Percentiles rank a stretch among this genome's conserved stretches.
Evolutionary conservation across 2,797 vertebrate species (phyloP).

Genomic region (Tokudaia tokunoshimensis): DNA sequence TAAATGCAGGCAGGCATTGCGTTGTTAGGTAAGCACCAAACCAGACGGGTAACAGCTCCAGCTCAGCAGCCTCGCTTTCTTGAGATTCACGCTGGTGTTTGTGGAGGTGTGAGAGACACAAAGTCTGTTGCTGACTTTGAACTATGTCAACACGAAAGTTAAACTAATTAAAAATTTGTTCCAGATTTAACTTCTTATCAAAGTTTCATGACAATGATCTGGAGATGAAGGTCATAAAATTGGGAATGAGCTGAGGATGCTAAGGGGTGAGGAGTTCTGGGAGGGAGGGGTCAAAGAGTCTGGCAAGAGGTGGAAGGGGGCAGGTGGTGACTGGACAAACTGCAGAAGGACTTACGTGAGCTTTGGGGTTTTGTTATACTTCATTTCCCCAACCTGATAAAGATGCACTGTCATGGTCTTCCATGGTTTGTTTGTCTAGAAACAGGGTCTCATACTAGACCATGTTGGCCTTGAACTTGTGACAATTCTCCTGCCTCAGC

Average conservation of each 20-base stretch:
- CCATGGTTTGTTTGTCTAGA: background rate
- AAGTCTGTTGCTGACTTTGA: background rate
- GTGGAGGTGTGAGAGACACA: background rate
- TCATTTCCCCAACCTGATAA: background rate
- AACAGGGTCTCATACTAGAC: background rate
- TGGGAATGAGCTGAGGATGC: background rate
- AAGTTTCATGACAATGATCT: background rate
- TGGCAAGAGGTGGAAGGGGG: background rate
- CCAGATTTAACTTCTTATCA: background rate
- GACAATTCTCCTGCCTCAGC: background rate
- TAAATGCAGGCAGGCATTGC: background rate
- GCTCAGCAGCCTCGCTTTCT: background rate
- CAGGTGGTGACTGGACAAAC: too few relatives aligned
- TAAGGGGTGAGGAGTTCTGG: background rate
- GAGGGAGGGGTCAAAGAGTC: background rate
- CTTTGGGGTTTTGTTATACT: background rate
- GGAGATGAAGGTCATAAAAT: background rate
- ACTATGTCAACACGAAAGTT: background rate
- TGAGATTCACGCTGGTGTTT: background rate
- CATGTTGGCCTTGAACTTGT: background rate
- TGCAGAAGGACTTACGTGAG: background rate
- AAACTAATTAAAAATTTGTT: background rate
- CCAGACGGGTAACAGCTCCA: too few relatives aligned
- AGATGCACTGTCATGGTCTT: too few relatives aligned
- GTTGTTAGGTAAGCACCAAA: background rate